phyloP scores from a whole-genome alignment of 1,140 invertebrate species.

The Papilio polytes region DNA sequence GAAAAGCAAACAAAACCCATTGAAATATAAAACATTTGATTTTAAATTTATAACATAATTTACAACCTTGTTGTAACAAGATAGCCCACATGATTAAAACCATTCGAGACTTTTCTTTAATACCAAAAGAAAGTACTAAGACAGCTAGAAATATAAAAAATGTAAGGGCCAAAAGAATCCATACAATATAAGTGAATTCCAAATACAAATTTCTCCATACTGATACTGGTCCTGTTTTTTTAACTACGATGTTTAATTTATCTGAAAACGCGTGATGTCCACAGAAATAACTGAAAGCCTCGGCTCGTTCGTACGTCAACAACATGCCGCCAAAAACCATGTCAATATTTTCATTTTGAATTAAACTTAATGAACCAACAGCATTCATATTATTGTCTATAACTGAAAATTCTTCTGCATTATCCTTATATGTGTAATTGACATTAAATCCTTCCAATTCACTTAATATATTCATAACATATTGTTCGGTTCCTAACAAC shows the following conservation, averaged over 20 bases:
- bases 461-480: slow-evolving; percentile 51
- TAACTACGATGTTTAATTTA: slow-evolving; percentile 55
- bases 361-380: slow-evolving; percentile 48
- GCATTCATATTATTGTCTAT: slow-evolving; percentile 50
- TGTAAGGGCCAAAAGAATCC: slow-evolving; percentile 52
- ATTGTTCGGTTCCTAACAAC: slow-evolving; percentile 58
- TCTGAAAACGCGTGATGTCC: slow-evolving; percentile 55
- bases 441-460: slow-evolving; percentile 57
- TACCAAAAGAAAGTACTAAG: slow-evolving; percentile 45
- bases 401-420: slow-evolving; percentile 53
- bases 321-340: slow-evolving; percentile 59
- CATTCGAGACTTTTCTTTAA: slow-evolving; percentile 51
- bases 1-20: slow-evolving; percentile 51
- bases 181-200: slow-evolving; percentile 59
- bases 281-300: slow-evolving; percentile 55
- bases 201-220: slow-evolving; percentile 57
- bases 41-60: slow-evolving; percentile 30
- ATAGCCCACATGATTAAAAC: slow-evolving; percentile 54
- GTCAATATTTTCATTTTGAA: slow-evolving; percentile 56
- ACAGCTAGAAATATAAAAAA: slow-evolving; percentile 53
- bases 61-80: slow-evolving; percentile 50
- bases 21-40: slow-evolving; percentile 41
- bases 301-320: slow-evolving; percentile 49
- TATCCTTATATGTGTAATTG: slow-evolving; percentile 50
- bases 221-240: slow-evolving; percentile 50